These are phyloP conservation scores for Bicyclus anynana DNA, from an alignment of 1,140 invertebrate genomes.

Conservation along the genomic window DNA sequence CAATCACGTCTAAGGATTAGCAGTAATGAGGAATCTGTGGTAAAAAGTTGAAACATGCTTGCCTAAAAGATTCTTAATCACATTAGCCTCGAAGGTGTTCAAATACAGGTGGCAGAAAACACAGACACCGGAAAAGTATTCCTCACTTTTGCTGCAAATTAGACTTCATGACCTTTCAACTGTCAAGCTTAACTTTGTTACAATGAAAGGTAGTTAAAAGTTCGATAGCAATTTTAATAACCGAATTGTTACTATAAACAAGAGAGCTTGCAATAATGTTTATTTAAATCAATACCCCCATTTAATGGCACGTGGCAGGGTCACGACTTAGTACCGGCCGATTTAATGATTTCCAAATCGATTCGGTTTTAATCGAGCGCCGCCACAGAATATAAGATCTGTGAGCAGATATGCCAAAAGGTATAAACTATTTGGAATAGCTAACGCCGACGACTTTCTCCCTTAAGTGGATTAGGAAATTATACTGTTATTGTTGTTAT, in stretches of 20 bases:
- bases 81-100: no score
- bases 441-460: background rate
- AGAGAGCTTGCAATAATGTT: slow-evolving; percentile 9
- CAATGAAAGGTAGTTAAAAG: no score
- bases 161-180: no score
- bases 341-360: slow-evolving; percentile 65
- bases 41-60: no score
- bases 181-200: no score
- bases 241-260: background rate
- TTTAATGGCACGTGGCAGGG: slow-evolving; percentile 37
- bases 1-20: no score
- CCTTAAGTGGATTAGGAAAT: background rate
- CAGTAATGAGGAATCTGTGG: no score
- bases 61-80: no score
- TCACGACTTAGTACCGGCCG: slow-evolving; percentile 42
- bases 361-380: slow-evolving; percentile 54
- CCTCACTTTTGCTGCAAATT: no score
- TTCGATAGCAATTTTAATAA: background rate
- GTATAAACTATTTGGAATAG: slow-evolving; percentile 1
- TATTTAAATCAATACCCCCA: slow-evolving; percentile 17
- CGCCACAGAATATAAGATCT: slow-evolving; percentile 17
- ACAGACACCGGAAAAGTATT: no score
- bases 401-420: slow-evolving; percentile 7
- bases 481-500: background rate
- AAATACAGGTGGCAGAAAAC: no score